Conservation (phyloP, 1,140 invertebrate species). For the Apis laboriosa region DNA sequence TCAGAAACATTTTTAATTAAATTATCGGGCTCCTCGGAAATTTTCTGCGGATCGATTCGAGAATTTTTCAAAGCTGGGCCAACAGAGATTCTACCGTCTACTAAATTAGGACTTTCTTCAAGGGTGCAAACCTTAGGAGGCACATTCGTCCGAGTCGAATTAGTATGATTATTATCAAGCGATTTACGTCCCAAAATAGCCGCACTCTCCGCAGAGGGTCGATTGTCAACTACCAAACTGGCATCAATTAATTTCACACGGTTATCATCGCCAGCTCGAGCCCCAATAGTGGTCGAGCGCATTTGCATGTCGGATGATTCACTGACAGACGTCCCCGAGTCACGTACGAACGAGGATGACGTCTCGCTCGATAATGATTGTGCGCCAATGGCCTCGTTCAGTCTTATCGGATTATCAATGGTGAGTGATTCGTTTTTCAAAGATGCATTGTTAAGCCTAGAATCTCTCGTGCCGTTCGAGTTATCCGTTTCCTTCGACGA, state of each 20-base stretch:
- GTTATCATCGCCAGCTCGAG: constrained; percentile 1
- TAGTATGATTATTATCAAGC: constrained; percentile 13
- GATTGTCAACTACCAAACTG: constrained; percentile 15
- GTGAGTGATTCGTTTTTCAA: not conserved
- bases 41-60: not conserved
- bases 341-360: constrained; percentile 5
- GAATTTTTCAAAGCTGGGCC: not conserved
- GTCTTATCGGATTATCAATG: not conserved
- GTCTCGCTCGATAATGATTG: constrained; percentile 37
- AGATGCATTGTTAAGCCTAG: constrained; percentile 29
- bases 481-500: constrained; percentile 39
- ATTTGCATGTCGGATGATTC: constrained; percentile 39
- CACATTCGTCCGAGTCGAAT: not conserved
- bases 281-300: not conserved
- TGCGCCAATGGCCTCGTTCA: constrained; percentile 16
- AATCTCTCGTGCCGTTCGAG: constrained; percentile 1
- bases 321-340: not conserved
- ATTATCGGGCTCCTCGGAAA: not conserved
- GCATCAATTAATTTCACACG: constrained; percentile 31
- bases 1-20: not conserved
- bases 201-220: not conserved
- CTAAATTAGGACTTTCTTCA: not conserved
- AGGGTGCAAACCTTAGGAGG: not conserved
- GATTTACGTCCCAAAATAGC: not conserved
- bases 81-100: no score